Evolutionary conservation across 2,888 invertebrate genomes (phyloP), one percentile per base, ranked within the genome.

Genomic region (Flabesymbios commensalis): DNA sequence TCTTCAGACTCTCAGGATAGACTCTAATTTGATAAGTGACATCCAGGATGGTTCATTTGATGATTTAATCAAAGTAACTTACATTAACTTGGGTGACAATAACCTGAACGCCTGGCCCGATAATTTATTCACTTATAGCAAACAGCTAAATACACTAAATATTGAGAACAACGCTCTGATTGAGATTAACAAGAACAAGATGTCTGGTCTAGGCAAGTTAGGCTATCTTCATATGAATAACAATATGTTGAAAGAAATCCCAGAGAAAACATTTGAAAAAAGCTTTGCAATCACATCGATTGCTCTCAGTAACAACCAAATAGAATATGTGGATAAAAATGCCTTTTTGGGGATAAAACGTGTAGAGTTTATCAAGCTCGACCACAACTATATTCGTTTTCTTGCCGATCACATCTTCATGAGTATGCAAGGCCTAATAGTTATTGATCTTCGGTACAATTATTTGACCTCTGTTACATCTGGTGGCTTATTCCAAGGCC

Each of bases 211-310:
- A n/a, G 39, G 51, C 26, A 31, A 58, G 22, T 39, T 52, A 14
- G 19, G 41, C 19, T 51, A 58, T 52, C 41, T 58, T 7, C 52
- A 58, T 31, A 26, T 58, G 58, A 31, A 58, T 33, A n/a, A 41
- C 52, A 58, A 58, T 31, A 7, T 29, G 4, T 29, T 58, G 36
- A 24, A 24, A n/a, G 31, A 26, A 2, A 24, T 58, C n/a, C 49
- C 58, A 17, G 48, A 26, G 19, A 32, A n/a, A 19, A 22, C 29
- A 36, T 58, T 58, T 42, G 22, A 33, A 19, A 26, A 22, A 19
- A 5, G 26, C 10, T 39, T 29, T 42, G 58, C 51, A 22, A 26
- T 58, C 28, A 2, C 41, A 14, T 36, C 51, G n/a, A 10, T 58
- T 39, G 39, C 28, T 29, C 41, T 58, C 3, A 36, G 52, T 19